Evolutionary conservation across 2,113 vertebrate species (phyloP).

Genomic region (Petromus typicus): DNA sequence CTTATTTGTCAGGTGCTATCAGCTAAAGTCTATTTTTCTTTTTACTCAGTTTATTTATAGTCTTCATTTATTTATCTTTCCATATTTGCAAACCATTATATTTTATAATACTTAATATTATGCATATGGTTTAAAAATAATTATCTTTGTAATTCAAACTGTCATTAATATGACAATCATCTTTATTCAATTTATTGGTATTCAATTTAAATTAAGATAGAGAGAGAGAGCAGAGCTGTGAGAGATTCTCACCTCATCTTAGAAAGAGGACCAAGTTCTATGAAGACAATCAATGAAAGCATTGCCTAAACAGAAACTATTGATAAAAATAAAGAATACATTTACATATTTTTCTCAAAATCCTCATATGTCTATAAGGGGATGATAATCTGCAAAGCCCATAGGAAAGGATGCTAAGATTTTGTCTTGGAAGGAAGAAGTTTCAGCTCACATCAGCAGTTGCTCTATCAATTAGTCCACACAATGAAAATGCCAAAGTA

Average conservation of each 20-base stretch:
- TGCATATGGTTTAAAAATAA: background rate
- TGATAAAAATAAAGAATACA: slow-evolving; percentile 14
- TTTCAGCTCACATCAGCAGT: background rate
- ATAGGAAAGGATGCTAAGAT: background rate
- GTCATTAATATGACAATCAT: background rate
- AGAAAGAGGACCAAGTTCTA: background rate
- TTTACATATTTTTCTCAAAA: background rate
- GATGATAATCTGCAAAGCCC: background rate
- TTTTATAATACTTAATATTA: background rate
- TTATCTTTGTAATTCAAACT: background rate
- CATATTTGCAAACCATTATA: background rate
- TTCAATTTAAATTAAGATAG: slow-evolving; percentile 34
- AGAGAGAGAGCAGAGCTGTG: background rate
- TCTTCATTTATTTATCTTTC: background rate
- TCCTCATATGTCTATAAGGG: background rate
- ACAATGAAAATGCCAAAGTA: slow-evolving; percentile 24
- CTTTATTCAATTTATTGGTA: background rate
- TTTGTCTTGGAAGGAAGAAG: too few relatives aligned
- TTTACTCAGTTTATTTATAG: background rate
- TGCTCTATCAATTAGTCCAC: background rate
- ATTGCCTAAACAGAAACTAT: background rate
- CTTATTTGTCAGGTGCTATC: background rate
- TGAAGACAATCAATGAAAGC: background rate
- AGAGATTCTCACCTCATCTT: background rate
- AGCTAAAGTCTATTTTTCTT: slow-evolving; percentile 15